Percentiles rank a stretch among this genome's conserved stretches.
Conservation (phyloP, 2,797 vertebrate genomes). For the Typhlichthys eigenmanni region DNA sequence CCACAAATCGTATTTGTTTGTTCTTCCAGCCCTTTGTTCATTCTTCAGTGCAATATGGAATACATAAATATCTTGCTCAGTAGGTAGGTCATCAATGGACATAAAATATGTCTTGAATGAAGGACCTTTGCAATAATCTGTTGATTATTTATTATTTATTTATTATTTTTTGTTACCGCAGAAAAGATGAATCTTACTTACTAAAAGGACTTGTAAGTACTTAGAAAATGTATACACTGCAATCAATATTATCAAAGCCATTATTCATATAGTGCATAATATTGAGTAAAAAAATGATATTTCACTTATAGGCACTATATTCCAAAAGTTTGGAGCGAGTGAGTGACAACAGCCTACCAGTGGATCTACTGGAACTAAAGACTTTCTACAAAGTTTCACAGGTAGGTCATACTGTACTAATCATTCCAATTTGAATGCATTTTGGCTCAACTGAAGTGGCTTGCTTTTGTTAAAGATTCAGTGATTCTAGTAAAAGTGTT, state of each 20-base stretch:
- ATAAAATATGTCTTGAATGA: not conserved
- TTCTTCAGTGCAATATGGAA: conserved; percentile 89
- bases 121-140: not conserved
- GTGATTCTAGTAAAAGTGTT: not conserved
- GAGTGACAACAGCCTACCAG: conserved; percentile 80
- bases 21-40: conserved; percentile 84
- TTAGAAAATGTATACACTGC: not conserved
- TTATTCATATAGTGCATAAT: too few species aligned
- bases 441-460: too few species aligned
- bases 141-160: not conserved
- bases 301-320: conserved; percentile 82
- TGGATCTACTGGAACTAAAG: conserved; percentile 84
- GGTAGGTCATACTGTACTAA: conserved; percentile 66
- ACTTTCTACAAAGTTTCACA: conserved; percentile 81
- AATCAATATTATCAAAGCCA: not conserved
- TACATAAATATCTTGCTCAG: conserved; percentile 84
- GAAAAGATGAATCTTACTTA: conserved; percentile 89
- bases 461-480: too few species aligned
- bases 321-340: conserved; percentile 81
- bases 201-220: conserved; percentile 92
- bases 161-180: conserved; percentile 58
- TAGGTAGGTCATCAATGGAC: conserved; percentile 74
- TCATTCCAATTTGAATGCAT: too few species aligned
- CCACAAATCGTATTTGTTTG: conserved; percentile 6
- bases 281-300: not conserved